Base-by-base conservation (phyloP, 2,888 invertebrate genomes). In the Cabera pusaria region DNA sequence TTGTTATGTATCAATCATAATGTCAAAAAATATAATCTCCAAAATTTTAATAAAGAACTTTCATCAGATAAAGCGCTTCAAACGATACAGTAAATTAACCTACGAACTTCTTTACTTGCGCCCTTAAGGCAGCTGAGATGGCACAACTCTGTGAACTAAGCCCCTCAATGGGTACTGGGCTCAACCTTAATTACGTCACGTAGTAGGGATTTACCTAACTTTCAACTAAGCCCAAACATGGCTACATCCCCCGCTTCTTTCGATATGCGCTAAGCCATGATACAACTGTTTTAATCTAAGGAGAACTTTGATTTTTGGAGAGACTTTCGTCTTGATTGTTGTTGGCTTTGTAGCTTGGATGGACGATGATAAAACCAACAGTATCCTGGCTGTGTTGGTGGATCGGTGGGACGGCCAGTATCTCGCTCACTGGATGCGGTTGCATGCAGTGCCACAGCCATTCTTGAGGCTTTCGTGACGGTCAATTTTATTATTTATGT, bases 181-280 rank as follows among this genome's bases (percentile, higher is more conserved):
- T 52, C 45, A 55, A 46, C 53, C 55, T 59, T 72, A 71, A 72
- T 72, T 70, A 71, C 59, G 60, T 71, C 72, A 72, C 72, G 72
- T 72, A 70, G 58, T 47, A 42, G 47, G 72, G 69, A 69, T 71
- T 66, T 64, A 59, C 61, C 64, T 64, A 72, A 72, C 66, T 69
- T 69, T 65, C 62, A 63, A 60, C 65, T 71, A 72, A 74, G 72
- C 72, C 54, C 45, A 48, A 53, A 68, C 63, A 70, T 55, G 31
- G 33, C 39, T 52, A 48, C 48, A 47, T 44, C 44, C 41, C 37
- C 39, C 36, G 52, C 45, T 54, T 54, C 51, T 54, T 54, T 54
- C 43, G 39, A 46, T 37, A 39, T 42, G 35, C 46, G 38, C 41
- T 52, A 52, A 57, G 44, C 44, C 16, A 2, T 35, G 32, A 1